Evolutionary conservation across 2,888 invertebrate species (phyloP), one percentile per base, ranked within the genome.

Genomic region (Hoplodrina ambigua): DNA sequence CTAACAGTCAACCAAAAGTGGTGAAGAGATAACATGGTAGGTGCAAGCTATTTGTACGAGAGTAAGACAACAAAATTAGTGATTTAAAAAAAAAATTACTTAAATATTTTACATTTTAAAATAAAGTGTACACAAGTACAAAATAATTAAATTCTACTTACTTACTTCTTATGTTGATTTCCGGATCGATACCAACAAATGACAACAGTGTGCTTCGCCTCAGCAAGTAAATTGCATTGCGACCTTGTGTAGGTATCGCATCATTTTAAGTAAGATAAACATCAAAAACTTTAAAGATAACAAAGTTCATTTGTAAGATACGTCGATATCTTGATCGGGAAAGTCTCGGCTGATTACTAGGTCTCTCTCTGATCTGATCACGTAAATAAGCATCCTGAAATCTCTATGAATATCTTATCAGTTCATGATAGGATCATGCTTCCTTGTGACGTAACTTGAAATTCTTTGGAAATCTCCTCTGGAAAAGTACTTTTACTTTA

Each of bases 231-330:
- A 46, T 13, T 44, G 44, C 8, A 37, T 8, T 37, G 37, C 8
- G 8, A 8, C 8, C 8, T 37, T 49, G 10, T 30, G 2, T 4
- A 41, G 41, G 3, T 25, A 25, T 25, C 25, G 25, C 25, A 25
- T 25, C 4, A 30, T 46, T 53, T 25, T 44, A 15, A 59, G n/a
- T 20, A 30, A 71, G 49, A 71, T 71, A 44, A 63, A 2, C 17
- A 52, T 56, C 8, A 2, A 41, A 30, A 25, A n/a, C 37, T 53
- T 15, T 41, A n/a, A 53, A 53, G 74, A 65, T 73, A 49, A 64
- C 11, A 15, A 2, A 30, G 37, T n/a, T 46, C 37, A 19, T 65
- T 57, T 54, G 11, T 13, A n/a, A 74, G 25, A 53, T 49, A 58
- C 5, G n/a, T n/a, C 8, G 11, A 1, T 46, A 59, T 72, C 41